Percentiles rank a stretch among this genome's conserved stretches.
Conservation (phyloP, 2,888 invertebrate genomes). For the Agrotis exclamationis region DNA sequence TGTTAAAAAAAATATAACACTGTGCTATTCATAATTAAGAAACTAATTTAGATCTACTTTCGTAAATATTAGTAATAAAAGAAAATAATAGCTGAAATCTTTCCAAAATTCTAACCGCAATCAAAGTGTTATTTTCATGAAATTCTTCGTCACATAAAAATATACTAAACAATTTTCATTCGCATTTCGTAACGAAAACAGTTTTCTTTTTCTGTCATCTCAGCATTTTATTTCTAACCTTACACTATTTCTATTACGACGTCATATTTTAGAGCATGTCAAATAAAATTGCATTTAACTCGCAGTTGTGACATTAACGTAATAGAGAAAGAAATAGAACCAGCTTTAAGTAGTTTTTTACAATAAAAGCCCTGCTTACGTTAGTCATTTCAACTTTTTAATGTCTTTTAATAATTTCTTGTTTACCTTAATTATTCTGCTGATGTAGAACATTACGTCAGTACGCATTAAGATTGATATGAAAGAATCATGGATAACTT, state of each 20-base stretch:
- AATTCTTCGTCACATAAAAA: neutral
- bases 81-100: neutral
- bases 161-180: constrained; percentile 51
- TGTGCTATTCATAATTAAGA: neutral
- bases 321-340: constrained; percentile 21
- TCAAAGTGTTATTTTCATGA: neutral
- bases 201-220: constrained; percentile 23
- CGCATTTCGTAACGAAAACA: constrained; percentile 26
- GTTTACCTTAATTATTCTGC: no score
- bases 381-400: neutral
- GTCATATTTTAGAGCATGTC: constrained; percentile 25
- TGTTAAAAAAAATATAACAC: neutral
- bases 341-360: neutral
- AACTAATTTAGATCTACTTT: neutral
- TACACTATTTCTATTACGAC: constrained; percentile 26
- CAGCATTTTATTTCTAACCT: constrained; percentile 34
- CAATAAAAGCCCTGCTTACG: neutral
- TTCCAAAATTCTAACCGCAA: neutral
- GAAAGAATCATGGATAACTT: no score
- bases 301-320: constrained; percentile 11
- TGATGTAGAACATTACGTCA: no score
- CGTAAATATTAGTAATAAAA: neutral
- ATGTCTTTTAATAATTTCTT: neutral
- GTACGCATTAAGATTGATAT: no score
- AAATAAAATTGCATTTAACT: constrained; percentile 34